These are phyloP conservation scores for Drosophila kambysellisi DNA, from an alignment of 2,888 invertebrate species.

Conservation along the genomic window DNA sequence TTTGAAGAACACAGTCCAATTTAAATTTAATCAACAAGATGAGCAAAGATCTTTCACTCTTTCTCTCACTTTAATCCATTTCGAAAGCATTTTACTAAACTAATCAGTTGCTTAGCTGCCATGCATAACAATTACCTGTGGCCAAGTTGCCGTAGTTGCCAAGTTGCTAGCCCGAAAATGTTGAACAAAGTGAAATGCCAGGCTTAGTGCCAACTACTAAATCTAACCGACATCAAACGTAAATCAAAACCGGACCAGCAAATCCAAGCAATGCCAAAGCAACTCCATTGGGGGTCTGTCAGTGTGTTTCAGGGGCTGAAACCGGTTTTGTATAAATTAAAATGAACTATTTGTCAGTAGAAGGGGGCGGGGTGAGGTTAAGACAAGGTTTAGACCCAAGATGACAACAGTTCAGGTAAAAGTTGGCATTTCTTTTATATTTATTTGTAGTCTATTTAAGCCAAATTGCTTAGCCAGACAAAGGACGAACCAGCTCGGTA, in stretches of 20 bases:
- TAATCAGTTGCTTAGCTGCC: constrained; percentile 66
- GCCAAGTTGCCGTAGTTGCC: constrained; percentile 12
- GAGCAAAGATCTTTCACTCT: constrained; percentile 37
- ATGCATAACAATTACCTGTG: constrained; percentile 72
- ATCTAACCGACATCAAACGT: constrained; percentile 79
- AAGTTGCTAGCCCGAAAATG: constrained; percentile 34
- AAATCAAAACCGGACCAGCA: constrained; percentile 67
- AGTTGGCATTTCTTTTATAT: constrained; percentile 35
- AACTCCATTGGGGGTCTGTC: constrained; percentile 24
- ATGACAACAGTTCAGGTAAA: constrained; percentile 52
- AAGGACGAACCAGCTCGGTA: constrained; percentile 21
- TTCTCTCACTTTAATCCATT: constrained; percentile 35
- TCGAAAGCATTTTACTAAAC: constrained; percentile 54
- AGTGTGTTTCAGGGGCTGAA: background rate
- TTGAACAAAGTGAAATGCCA: constrained; percentile 44
- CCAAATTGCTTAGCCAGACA: constrained; percentile 50
- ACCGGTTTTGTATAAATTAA: constrained; percentile 75
- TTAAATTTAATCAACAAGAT: constrained; percentile 44
- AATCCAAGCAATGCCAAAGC: constrained; percentile 8
- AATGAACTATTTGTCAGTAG: constrained; percentile 65
- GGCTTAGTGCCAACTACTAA: constrained; percentile 70
- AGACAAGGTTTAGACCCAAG: constrained; percentile 50
- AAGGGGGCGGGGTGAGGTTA: constrained; percentile 17
- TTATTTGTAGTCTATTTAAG: constrained; percentile 22
- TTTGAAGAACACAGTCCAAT: constrained; percentile 28